These are phyloP conservation scores for Drosophila nigromelanica DNA, from an alignment of 1,140 invertebrate genomes.

Conservation along the genomic window DNA sequence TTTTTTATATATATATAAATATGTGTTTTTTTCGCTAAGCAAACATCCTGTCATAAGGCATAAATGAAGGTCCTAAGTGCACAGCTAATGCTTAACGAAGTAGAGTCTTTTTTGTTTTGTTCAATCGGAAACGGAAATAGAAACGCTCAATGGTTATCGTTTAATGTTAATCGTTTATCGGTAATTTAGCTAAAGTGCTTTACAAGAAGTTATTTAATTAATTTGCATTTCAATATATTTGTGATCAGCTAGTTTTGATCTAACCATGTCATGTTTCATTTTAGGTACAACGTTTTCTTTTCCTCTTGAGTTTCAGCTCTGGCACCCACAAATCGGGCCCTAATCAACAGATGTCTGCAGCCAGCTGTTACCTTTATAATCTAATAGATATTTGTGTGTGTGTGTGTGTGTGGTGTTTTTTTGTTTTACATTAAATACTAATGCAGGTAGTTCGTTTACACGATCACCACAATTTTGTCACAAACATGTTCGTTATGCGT, in stretches of 20 bases:
- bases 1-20: constrained; percentile 10
- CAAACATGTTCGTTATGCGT: constrained; percentile 37
- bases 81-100: constrained; percentile 21
- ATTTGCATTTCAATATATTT: not conserved
- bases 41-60: constrained; percentile 46
- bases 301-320: constrained; percentile 31
- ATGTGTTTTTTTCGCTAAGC: constrained; percentile 34
- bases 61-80: constrained; percentile 29
- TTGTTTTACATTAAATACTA: constrained; percentile 64
- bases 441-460: constrained; percentile 76
- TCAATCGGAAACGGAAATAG: constrained; percentile 1
- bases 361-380: not conserved
- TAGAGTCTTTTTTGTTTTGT: constrained; percentile 19
- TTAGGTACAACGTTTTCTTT: constrained; percentile 68
- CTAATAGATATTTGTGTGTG: constrained; percentile 47
- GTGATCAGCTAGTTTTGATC: constrained; percentile 36
- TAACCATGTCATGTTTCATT: constrained; percentile 55
- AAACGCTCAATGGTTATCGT: constrained; percentile 1
- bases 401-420: constrained; percentile 36
- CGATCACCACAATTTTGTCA: constrained; percentile 63
- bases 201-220: not conserved
- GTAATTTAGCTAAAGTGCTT: not conserved
- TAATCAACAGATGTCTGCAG: constrained; percentile 1
- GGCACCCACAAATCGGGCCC: not conserved
- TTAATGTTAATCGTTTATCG: constrained; percentile 4